These are phyloP conservation scores for Nebria ingens DNA, from an alignment of 1,140 invertebrate genomes.

Conservation along the genomic window DNA sequence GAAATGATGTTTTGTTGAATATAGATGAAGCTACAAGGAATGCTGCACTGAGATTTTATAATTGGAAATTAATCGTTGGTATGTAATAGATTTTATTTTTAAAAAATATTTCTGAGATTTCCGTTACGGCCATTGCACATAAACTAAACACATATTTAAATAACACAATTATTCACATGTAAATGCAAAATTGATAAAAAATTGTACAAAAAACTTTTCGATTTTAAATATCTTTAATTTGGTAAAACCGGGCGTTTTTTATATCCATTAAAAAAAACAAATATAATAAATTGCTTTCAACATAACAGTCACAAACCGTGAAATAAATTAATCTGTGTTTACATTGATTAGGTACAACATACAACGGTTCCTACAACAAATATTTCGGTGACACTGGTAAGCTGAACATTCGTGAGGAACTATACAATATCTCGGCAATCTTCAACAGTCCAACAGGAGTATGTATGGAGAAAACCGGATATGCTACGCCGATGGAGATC, in stretches of 20 bases:
- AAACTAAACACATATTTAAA: constrained; percentile 23
- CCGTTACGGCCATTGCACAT: no score
- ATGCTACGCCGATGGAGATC: constrained; percentile 23
- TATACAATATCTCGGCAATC: constrained; percentile 28
- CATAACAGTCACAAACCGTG: no score
- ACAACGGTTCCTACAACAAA: constrained; percentile 26
- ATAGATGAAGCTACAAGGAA: constrained; percentile 37
- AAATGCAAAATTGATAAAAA: constrained; percentile 1
- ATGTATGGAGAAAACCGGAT: constrained; percentile 25
- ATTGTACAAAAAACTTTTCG: no score
- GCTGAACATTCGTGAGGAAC: constrained; percentile 23
- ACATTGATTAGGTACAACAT: constrained; percentile 27
- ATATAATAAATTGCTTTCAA: no score
- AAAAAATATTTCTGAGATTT: no score
- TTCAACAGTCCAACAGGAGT: constrained; percentile 25
- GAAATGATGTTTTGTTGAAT: constrained; percentile 35
- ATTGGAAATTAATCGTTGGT: constrained; percentile 41
- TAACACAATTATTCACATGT: constrained; percentile 9
- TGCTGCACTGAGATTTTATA: constrained; percentile 33
- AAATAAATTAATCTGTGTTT: no score
- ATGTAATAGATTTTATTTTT: no score
- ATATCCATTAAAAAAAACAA: no score
- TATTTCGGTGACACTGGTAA: constrained; percentile 29
- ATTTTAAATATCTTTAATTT: no score
- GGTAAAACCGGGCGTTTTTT: no score